Evolutionary conservation across 2,888 invertebrate species (phyloP).

Genomic region (Melanostoma scalare): DNA sequence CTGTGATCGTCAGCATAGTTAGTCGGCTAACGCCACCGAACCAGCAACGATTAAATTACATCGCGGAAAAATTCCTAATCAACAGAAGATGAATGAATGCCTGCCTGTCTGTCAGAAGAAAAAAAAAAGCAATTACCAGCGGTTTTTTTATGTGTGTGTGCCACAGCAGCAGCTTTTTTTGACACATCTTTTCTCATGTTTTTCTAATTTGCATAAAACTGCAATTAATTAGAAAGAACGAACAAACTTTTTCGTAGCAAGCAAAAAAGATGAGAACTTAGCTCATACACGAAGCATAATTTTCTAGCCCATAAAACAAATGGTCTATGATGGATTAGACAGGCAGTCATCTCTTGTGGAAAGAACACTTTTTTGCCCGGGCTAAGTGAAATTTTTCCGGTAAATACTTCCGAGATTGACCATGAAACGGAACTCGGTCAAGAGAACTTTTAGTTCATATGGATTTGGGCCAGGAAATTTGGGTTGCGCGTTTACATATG

Average conservation of each 20-base stretch:
- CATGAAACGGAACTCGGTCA: slow-evolving; percentile 71
- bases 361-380: slow-evolving; percentile 30
- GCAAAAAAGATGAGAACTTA: slow-evolving; percentile 10
- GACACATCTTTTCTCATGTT: slow-evolving; percentile 37
- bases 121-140: slow-evolving; percentile 34
- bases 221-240: slow-evolving; percentile 49
- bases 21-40: not conserved
- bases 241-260: not conserved
- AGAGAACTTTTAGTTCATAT: slow-evolving; percentile 32
- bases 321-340: slow-evolving; percentile 55
- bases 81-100: slow-evolving; percentile 52
- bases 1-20: slow-evolving; percentile 5
- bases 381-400: slow-evolving; percentile 66
- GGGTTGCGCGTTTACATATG: slow-evolving; percentile 15
- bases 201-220: slow-evolving; percentile 46
- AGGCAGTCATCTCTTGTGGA: slow-evolving; percentile 5
- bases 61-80: slow-evolving; percentile 54
- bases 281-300: slow-evolving; percentile 39
- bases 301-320: slow-evolving; percentile 64
- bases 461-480: slow-evolving; percentile 44
- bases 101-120: not conserved
- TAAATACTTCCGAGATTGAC: slow-evolving; percentile 57
- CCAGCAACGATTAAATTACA: slow-evolving; percentile 48
- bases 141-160: slow-evolving; percentile 23
- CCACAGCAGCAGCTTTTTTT: slow-evolving; percentile 7